These are phyloP conservation scores for Troides aeacus DNA, from an alignment of 2,888 invertebrate genomes.

Conservation along the genomic window DNA sequence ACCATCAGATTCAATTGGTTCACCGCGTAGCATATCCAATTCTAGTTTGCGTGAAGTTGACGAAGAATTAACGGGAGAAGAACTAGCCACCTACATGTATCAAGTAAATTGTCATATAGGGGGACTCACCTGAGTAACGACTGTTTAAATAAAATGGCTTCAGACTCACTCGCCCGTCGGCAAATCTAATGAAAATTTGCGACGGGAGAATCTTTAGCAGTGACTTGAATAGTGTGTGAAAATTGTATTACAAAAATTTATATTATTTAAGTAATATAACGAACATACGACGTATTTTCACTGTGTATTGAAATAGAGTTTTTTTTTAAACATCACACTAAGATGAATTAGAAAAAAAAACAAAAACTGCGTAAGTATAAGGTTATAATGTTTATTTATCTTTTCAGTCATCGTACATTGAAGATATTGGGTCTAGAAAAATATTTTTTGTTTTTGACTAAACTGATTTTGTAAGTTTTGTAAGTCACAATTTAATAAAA, in stretches of 20 bases:
- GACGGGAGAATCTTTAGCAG: conserved; percentile 9
- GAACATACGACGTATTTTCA: neutral
- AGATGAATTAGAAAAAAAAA: neutral
- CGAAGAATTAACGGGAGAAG: conserved; percentile 84
- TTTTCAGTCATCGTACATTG: neutral
- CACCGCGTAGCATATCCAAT: conserved; percentile 84
- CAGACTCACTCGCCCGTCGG: conserved; percentile 13
- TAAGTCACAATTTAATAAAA: no score
- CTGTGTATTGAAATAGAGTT: neutral
- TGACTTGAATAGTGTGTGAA: conserved; percentile 3
- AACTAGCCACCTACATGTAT: conserved; percentile 85
- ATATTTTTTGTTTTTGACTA: neutral
- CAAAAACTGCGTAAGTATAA: neutral
- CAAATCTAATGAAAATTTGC: conserved; percentile 6
- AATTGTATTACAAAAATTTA: conserved; percentile 4
- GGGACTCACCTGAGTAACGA: conserved; percentile 68
- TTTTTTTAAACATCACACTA: neutral
- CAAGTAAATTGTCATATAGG: conserved; percentile 80
- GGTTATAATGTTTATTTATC: neutral
- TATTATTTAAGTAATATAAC: conserved; percentile 1
- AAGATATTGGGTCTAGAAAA: neutral
- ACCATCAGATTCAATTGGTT: conserved; percentile 67
- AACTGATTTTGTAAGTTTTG: no score
- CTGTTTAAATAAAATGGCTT: conserved; percentile 43
- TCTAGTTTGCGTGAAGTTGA: conserved; percentile 87